Percentiles rank a stretch among this genome's conserved stretches.
Evolutionary conservation across 1,140 invertebrate genomes (phyloP).

Genomic region (Hermatobates lingyangjiaoensis): DNA sequence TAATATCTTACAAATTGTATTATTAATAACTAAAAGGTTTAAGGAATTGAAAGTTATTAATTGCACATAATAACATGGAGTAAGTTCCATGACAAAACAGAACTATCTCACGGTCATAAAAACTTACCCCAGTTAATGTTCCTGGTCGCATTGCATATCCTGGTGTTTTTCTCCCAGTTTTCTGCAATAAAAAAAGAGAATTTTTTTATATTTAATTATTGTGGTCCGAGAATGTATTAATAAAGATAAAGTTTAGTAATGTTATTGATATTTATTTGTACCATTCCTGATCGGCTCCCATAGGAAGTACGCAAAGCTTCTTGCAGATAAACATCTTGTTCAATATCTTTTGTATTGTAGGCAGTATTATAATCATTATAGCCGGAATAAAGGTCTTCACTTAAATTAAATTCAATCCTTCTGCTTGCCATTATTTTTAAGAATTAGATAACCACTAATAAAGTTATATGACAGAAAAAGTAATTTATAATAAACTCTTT

Average conservation of each 20-base stretch:
- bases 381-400: slow-evolving; percentile 42
- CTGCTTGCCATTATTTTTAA: too few relatives aligned
- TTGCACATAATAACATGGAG: too few relatives aligned
- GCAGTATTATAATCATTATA: slow-evolving; percentile 45
- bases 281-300: slow-evolving; percentile 34
- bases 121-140: slow-evolving; percentile 29
- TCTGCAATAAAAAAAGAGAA: slow-evolving; percentile 5
- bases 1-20: too few relatives aligned
- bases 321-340: slow-evolving; percentile 42
- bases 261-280: slow-evolving; percentile 14
- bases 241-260: neutral
- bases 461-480: too few relatives aligned
- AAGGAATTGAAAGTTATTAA: too few relatives aligned
- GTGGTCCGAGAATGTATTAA: too few relatives aligned
- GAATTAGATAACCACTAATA: too few relatives aligned
- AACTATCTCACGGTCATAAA: too few relatives aligned
- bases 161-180: slow-evolving; percentile 15
- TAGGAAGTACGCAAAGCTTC: slow-evolving; percentile 39
- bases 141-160: slow-evolving; percentile 30
- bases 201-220: neutral
- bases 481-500: too few relatives aligned
- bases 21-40: too few relatives aligned
- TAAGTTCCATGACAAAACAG: too few relatives aligned
- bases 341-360: slow-evolving; percentile 41
- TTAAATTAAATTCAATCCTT: too few relatives aligned